Conservation (phyloP, 2,113 vertebrate species). For the Malurus alboscapulatus region DNA sequence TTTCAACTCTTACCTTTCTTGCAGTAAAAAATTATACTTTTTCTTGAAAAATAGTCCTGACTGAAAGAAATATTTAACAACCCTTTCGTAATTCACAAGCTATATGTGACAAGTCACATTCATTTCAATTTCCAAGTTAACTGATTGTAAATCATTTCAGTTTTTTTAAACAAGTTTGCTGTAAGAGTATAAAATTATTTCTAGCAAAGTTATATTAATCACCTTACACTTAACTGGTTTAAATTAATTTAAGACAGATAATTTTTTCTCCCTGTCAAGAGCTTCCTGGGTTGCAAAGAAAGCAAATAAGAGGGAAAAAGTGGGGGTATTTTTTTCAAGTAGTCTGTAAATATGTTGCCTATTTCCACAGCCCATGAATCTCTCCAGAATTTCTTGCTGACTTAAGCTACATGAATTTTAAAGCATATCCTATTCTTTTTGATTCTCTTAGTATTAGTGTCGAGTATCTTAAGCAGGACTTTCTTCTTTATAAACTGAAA, state of each 20-base stretch:
- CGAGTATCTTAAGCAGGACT: background rate
- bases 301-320: background rate
- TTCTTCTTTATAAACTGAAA: background rate
- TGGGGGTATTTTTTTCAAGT: background rate
- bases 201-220: conserved; percentile 37
- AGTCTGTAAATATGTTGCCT: background rate
- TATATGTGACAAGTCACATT: conserved; percentile 7
- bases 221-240: background rate
- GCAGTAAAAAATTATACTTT: background rate
- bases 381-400: background rate
- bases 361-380: background rate
- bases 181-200: background rate
- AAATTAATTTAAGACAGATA: background rate
- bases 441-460: background rate
- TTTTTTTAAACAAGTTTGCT: conserved; percentile 27
- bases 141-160: background rate
- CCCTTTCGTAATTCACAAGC: background rate
- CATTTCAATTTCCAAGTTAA: conserved; percentile 47
- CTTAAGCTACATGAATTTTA: background rate
- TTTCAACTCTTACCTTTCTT: background rate
- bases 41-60: conserved; percentile 24
- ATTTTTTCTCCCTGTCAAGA: background rate
- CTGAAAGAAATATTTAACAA: conserved; percentile 31
- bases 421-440: background rate
- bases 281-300: background rate